These are phyloP conservation scores for Phorcus lineatus DNA, from an alignment of 2,888 invertebrate genomes.

Conservation along the genomic window DNA sequence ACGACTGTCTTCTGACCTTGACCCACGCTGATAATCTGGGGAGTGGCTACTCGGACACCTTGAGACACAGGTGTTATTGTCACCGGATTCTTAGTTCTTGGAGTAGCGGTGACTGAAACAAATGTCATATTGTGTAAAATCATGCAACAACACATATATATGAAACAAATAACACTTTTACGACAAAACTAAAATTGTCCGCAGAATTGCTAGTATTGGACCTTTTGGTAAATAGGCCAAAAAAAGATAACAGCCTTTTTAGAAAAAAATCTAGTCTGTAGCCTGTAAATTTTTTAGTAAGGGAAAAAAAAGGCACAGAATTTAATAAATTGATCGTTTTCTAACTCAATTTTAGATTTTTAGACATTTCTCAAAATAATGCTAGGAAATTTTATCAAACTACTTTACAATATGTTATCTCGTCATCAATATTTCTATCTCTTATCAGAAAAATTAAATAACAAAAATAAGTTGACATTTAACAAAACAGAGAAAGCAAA, in stretches of 20 bases:
- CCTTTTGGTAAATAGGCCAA: not conserved
- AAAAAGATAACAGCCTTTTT: too few species aligned
- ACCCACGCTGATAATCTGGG: conserved; percentile 60
- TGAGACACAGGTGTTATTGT: conserved; percentile 60
- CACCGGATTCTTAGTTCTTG: conserved; percentile 64
- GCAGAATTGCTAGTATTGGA: not conserved
- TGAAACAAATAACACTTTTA: not conserved
- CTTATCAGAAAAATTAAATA: not conserved
- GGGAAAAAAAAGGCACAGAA: too few species aligned
- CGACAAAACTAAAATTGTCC: not conserved
- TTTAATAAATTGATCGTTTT: too few species aligned
- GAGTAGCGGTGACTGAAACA: conserved; percentile 61
- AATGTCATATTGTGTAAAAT: not conserved
- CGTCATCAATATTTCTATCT: too few species aligned
- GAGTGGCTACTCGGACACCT: conserved; percentile 60
- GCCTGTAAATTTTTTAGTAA: too few species aligned
- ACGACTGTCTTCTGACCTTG: conserved; percentile 38
- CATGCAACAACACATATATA: not conserved
- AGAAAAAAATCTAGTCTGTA: too few species aligned
- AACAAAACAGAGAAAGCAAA: too few species aligned
- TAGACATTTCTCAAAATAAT: too few species aligned
- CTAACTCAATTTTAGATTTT: too few species aligned
- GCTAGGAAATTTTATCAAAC: too few species aligned
- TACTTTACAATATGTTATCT: too few species aligned
- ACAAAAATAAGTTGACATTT: not conserved